Conservation (phyloP, 2,888 invertebrate species). For the Hofmannophila pseudospretella region DNA sequence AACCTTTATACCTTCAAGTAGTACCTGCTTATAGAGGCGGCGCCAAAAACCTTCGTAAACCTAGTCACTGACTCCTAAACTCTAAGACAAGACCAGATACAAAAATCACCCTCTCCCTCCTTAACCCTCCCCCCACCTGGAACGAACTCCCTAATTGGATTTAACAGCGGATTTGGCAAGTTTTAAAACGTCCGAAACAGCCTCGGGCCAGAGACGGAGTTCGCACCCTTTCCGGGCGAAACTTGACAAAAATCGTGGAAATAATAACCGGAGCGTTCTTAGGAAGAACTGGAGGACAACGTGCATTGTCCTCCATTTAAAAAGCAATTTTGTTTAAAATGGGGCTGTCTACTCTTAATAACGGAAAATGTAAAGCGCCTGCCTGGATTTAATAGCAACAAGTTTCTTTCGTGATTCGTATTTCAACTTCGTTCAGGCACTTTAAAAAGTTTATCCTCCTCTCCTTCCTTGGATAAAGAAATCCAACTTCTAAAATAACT, state of each 20-base stretch:
- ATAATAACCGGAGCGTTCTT: neutral
- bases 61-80: too few relatives aligned
- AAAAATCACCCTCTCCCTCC: neutral
- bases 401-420: conserved; percentile 18
- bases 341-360: too few relatives aligned
- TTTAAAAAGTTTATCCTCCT: too few relatives aligned
- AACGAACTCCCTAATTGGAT: conserved; percentile 27
- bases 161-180: conserved; percentile 22
- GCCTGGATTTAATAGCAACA: conserved; percentile 26
- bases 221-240: conserved; percentile 17
- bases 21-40: too few relatives aligned
- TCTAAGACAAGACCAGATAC: too few relatives aligned
- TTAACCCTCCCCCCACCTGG: conserved; percentile 18
- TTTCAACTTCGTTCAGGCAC: conserved; percentile 16
- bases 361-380: conserved; percentile 45
- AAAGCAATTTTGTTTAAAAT: conserved; percentile 10
- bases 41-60: too few relatives aligned
- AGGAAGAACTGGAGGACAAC: conserved; percentile 14
- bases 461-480: too few relatives aligned
- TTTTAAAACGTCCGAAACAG: conserved; percentile 17
- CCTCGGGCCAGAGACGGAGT: conserved; percentile 19
- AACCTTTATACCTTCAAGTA: too few relatives aligned
- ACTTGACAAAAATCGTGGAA: neutral
- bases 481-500: too few relatives aligned
- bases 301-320: conserved; percentile 13